A percentile compares a stretch with the other conserved stretches of the same genome.
phyloP scores from a whole-genome alignment of 2,113 vertebrate genomes.

The Serinus canaria region DNA sequence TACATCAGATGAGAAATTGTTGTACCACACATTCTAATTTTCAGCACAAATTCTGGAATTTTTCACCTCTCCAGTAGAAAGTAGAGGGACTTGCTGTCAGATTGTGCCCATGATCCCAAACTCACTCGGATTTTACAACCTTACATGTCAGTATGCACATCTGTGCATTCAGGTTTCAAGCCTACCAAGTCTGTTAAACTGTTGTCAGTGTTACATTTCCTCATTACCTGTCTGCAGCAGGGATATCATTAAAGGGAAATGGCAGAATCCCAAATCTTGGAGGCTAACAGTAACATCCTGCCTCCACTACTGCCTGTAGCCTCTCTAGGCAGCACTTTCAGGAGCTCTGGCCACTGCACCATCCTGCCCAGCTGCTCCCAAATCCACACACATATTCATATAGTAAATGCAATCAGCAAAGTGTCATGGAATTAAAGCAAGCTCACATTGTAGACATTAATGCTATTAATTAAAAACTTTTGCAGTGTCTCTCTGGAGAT shows the following conservation, averaged over 20 bases:
- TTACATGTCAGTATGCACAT: accelerated
- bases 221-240: accelerated
- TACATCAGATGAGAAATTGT: neutral
- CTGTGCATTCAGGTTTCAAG: neutral
- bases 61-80: neutral
- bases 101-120: neutral
- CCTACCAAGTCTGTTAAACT: neutral
- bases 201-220: neutral
- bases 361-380: neutral
- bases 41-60: neutral
- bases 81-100: neutral
- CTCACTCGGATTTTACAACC: neutral
- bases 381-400: neutral
- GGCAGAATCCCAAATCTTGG: neutral
- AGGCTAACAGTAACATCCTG: neutral
- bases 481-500: neutral
- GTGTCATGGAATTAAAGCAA: neutral
- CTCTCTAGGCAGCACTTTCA: accelerated
- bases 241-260: neutral
- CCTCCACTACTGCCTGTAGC: neutral
- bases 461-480: neutral
- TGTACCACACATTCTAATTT: neutral
- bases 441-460: neutral
- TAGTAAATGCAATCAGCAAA: neutral
- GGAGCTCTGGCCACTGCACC: neutral